phyloP scores from a whole-genome alignment of 2,797 vertebrate species.

The Pelodytes ibericus region DNA sequence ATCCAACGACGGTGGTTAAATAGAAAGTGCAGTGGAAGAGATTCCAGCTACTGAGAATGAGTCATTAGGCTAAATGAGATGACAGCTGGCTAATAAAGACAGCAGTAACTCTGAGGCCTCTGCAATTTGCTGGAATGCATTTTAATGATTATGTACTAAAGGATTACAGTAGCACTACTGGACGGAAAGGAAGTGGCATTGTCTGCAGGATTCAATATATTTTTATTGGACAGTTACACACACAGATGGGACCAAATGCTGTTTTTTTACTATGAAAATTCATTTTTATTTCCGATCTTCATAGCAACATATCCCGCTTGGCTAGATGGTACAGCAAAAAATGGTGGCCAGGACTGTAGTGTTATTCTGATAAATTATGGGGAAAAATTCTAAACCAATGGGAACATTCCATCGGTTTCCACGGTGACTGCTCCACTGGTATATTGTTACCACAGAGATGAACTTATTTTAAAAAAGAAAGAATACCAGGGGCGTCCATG shows the following conservation, averaged over 20 bases:
- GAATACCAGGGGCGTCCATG: no score
- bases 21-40: slow-evolving; percentile 6
- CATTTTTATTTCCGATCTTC: no score
- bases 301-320: no score
- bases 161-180: slow-evolving; percentile 21
- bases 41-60: slow-evolving; percentile 5
- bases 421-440: no score
- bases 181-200: slow-evolving; percentile 10
- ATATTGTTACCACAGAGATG: no score
- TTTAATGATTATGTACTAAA: slow-evolving; percentile 33
- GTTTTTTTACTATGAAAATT: no score
- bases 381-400: no score
- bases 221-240: slow-evolving; percentile 12
- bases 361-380: no score
- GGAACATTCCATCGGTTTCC: no score
- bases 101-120: slow-evolving; percentile 13
- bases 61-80: slow-evolving; percentile 37
- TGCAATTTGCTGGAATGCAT: slow-evolving; percentile 17
- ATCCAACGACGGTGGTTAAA: background rate
- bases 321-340: no score
- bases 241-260: slow-evolving; percentile 24
- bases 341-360: no score
- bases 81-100: slow-evolving; percentile 45
- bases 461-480: no score
- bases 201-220: background rate